Evolutionary conservation across 2,797 vertebrate genomes (phyloP).

Genomic region (Petrocephalus schoutedeni): DNA sequence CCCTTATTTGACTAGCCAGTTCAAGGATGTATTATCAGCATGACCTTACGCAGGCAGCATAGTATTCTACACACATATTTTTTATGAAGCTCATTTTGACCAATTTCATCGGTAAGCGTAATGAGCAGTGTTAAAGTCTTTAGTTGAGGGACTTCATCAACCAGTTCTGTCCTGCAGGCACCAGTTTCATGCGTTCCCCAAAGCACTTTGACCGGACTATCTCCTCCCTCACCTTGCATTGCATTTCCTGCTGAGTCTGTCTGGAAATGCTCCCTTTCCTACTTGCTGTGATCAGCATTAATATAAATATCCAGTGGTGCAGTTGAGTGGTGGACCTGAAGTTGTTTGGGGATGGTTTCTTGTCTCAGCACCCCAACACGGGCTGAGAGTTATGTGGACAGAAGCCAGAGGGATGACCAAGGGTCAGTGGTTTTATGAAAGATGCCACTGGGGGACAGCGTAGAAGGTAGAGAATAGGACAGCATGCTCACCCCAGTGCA

Average conservation of each 20-base stretch:
- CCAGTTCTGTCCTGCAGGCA: neutral
- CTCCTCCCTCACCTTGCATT: neutral
- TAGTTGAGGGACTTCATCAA: neutral
- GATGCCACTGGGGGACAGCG: neutral
- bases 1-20: neutral
- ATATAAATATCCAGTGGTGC: neutral
- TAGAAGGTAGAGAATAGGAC: neutral
- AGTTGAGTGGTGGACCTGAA: neutral
- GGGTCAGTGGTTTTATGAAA: neutral
- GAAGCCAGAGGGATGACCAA: no score
- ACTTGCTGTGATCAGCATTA: slow-evolving; percentile 21
- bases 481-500: neutral
- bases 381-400: neutral
- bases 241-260: neutral
- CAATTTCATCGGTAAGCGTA: neutral
- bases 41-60: neutral
- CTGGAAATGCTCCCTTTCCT: neutral
- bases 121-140: neutral
- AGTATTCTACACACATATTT: neutral
- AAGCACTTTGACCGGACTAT: neutral
- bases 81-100: neutral
- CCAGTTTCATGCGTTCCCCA: neutral
- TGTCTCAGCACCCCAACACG: neutral
- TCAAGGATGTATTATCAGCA: neutral
- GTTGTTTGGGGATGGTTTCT: neutral